Conservation (phyloP, 2,888 invertebrate species). For the Drosophila paramelanica region DNA sequence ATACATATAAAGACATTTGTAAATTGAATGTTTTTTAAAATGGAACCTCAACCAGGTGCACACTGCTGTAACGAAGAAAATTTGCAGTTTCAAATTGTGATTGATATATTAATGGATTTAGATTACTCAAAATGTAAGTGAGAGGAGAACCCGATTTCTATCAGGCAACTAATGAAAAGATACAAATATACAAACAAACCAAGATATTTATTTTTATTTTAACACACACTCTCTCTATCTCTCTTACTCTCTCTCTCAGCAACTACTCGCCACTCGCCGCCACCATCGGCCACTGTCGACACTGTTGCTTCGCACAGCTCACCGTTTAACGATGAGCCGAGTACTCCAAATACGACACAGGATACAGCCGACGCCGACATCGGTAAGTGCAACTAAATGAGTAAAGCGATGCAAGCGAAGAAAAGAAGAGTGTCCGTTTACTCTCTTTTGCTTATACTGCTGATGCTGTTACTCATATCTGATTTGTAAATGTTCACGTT, state of each 20-base stretch:
- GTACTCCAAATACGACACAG: constrained; percentile 69
- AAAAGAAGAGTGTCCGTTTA: constrained; percentile 4
- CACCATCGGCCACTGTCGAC: constrained; percentile 48
- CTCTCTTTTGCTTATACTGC: constrained; percentile 15
- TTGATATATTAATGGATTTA: constrained; percentile 15
- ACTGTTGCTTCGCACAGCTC: constrained; percentile 50
- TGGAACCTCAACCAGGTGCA: constrained; percentile 10
- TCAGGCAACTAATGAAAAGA: too few relatives aligned
- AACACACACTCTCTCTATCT: not conserved
- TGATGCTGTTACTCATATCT: constrained; percentile 31
- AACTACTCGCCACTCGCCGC: constrained; percentile 71
- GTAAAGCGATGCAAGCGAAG: not conserved
- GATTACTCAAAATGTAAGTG: constrained; percentile 11
- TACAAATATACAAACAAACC: not conserved
- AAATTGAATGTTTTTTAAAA: not conserved
- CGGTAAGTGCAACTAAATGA: constrained; percentile 72
- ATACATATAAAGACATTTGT: not conserved
- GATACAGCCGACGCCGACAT: constrained; percentile 72
- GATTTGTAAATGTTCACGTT: constrained; percentile 41
- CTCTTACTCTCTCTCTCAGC: constrained; percentile 39
- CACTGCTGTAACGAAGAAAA: constrained; percentile 8
- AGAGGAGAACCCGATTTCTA: not conserved
- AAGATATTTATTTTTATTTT: not conserved
- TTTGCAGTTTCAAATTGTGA: constrained; percentile 32
- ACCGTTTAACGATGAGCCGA: constrained; percentile 59